Evolutionary conservation across 2,888 invertebrate species (phyloP).

Genomic region (Lypha dubia): DNA sequence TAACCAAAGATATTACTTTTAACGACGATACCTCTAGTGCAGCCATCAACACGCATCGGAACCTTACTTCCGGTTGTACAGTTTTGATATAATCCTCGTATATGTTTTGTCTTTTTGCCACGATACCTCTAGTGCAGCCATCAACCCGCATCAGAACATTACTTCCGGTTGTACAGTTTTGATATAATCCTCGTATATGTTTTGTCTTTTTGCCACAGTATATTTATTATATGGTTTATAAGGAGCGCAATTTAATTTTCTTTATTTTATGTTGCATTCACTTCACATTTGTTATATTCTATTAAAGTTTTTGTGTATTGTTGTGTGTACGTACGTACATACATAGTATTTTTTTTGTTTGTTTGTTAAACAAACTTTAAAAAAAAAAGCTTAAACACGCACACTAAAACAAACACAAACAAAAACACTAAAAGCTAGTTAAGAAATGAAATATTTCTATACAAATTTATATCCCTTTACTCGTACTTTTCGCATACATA

Average conservation of each 20-base stretch:
- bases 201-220: background rate
- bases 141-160: too few relatives aligned
- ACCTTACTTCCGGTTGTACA: too few relatives aligned
- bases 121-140: too few relatives aligned
- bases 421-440: conserved; percentile 31
- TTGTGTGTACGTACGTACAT: too few relatives aligned
- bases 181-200: conserved; percentile 4
- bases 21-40: too few relatives aligned
- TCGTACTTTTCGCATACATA: background rate
- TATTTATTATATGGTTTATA: conserved; percentile 24
- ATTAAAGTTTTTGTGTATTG: conserved; percentile 11
- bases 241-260: conserved; percentile 67
- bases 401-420: background rate
- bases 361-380: conserved; percentile 42
- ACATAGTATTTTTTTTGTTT: conserved; percentile 6
- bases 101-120: too few relatives aligned
- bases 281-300: conserved; percentile 26
- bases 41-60: too few relatives aligned
- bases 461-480: conserved; percentile 14
- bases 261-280: conserved; percentile 56
- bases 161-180: background rate
- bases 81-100: too few relatives aligned
- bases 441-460: conserved; percentile 57
- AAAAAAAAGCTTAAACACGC: too few relatives aligned
- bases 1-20: too few relatives aligned